These are phyloP conservation scores for Hermetia illucens DNA, from an alignment of 1,140 invertebrate genomes.

Conservation along the genomic window DNA sequence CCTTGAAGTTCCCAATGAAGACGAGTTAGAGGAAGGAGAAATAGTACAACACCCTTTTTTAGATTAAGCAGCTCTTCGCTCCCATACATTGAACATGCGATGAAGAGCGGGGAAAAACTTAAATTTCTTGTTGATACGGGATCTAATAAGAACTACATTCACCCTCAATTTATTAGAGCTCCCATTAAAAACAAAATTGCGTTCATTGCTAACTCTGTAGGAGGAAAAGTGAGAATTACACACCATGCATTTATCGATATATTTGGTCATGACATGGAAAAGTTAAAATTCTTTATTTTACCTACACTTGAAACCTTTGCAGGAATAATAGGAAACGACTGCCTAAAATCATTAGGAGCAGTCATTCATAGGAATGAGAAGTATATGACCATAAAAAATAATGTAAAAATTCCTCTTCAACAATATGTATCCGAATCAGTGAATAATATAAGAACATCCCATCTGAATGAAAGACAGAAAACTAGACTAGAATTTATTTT, in stretches of 20 bases:
- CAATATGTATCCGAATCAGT: slow-evolving; percentile 8
- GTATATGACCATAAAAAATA: slow-evolving; percentile 4
- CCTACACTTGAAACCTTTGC: slow-evolving; percentile 9
- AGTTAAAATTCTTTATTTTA: slow-evolving; percentile 8
- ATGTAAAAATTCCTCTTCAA: slow-evolving; percentile 1
- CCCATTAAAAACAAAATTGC: slow-evolving; percentile 2
- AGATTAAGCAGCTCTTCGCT: slow-evolving; percentile 4
- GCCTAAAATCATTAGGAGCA: slow-evolving; percentile 8
- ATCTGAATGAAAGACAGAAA: slow-evolving; percentile 4
- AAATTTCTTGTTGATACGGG: slow-evolving; percentile 8
- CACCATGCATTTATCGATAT: slow-evolving; percentile 8
- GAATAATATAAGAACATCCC: slow-evolving; percentile 6
- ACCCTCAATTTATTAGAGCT: slow-evolving; percentile 2
- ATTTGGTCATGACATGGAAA: slow-evolving; percentile 5
- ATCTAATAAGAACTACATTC: slow-evolving; percentile 8
- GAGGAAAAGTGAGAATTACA: slow-evolving; percentile 5
- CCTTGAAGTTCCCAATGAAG: too few relatives aligned
- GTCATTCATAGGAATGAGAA: slow-evolving; percentile 8
- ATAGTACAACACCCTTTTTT: too few relatives aligned
- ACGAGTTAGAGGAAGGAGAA: too few relatives aligned
- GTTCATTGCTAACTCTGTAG: slow-evolving; percentile 6
- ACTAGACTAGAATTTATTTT: neutral
- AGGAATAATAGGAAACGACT: slow-evolving; percentile 10
- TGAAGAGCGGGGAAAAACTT: slow-evolving; percentile 1
- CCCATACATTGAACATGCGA: slow-evolving; percentile 5